Conservation (phyloP, 2,888 invertebrate genomes). For the Byasa hedistus region DNA sequence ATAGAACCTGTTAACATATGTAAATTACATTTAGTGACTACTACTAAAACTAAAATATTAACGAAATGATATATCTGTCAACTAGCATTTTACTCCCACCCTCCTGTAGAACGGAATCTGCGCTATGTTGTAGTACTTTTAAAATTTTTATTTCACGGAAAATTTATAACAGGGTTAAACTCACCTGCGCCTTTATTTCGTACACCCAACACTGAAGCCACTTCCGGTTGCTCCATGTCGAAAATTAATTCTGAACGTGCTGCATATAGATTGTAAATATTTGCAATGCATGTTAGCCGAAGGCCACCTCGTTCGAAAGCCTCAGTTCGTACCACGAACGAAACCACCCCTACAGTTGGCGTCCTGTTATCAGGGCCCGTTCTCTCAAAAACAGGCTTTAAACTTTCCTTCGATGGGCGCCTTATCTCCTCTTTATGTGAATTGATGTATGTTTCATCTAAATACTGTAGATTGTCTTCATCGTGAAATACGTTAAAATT, state of each 20-base stretch:
- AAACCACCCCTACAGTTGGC: constrained; percentile 72
- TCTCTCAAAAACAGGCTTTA: constrained; percentile 61
- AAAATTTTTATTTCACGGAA: not conserved
- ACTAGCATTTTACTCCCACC: no score
- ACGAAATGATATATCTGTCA: no score
- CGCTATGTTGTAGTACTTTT: no score
- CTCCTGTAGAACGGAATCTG: no score
- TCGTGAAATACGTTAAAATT: constrained; percentile 72
- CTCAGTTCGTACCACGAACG: constrained; percentile 82
- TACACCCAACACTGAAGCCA: constrained; percentile 87
- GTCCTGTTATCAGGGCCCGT: constrained; percentile 67
- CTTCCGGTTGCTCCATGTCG: constrained; percentile 87
- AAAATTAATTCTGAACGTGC: constrained; percentile 82
- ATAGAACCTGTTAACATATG: no score
- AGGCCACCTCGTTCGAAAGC: constrained; percentile 83
- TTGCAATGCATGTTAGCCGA: constrained; percentile 83
- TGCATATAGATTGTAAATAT: constrained; percentile 84
- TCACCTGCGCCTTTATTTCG: constrained; percentile 81
- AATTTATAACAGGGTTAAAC: constrained; percentile 37
- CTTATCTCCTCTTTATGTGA: constrained; percentile 73
- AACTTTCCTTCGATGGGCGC: constrained; percentile 62
- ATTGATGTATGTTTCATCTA: constrained; percentile 73
- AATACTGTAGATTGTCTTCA: constrained; percentile 69
- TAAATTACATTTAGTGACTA: no score
- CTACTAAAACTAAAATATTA: no score